Evolutionary conservation across 1,140 invertebrate genomes (phyloP).

Genomic region (Ips nitidus): DNA sequence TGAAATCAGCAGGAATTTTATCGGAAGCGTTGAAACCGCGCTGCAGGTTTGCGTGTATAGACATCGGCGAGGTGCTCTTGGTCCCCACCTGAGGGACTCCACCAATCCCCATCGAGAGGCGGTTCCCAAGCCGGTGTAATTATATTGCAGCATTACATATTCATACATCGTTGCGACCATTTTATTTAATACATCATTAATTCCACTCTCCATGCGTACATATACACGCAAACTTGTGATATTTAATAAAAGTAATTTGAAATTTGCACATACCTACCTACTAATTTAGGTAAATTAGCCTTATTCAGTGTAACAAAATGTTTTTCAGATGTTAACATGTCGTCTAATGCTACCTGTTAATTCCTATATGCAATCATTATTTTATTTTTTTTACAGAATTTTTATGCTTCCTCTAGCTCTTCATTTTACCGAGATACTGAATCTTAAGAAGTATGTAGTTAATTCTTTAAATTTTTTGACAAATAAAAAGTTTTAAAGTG

Average conservation of each 20-base stretch:
- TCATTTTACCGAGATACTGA: no score
- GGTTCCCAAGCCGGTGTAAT: conserved; percentile 37
- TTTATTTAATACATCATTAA: conserved; percentile 44
- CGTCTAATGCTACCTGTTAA: no score
- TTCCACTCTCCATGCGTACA: conserved; percentile 25
- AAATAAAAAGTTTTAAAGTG: no score
- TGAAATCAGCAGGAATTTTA: not conserved
- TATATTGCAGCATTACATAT: conserved; percentile 41
- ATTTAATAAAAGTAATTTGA: not conserved
- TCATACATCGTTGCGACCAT: conserved; percentile 42
- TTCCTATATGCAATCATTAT: no score
- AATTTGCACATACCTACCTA: no score
- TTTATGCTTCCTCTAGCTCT: no score
- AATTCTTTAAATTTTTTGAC: no score
- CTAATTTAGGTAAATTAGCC: no score
- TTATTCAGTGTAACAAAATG: no score
- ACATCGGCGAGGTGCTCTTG: conserved; percentile 13
- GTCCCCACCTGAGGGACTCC: conserved; percentile 38
- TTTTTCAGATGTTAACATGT: no score
- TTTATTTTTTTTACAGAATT: no score
- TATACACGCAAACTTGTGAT: conserved; percentile 9
- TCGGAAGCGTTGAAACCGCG: conserved; percentile 10
- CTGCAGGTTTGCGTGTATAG: conserved; percentile 30
- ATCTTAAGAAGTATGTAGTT: no score
- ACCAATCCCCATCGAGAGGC: conserved; percentile 37